Evolutionary conservation across 2,888 invertebrate species (phyloP).

Genomic region (Hymenopus coronatus): DNA sequence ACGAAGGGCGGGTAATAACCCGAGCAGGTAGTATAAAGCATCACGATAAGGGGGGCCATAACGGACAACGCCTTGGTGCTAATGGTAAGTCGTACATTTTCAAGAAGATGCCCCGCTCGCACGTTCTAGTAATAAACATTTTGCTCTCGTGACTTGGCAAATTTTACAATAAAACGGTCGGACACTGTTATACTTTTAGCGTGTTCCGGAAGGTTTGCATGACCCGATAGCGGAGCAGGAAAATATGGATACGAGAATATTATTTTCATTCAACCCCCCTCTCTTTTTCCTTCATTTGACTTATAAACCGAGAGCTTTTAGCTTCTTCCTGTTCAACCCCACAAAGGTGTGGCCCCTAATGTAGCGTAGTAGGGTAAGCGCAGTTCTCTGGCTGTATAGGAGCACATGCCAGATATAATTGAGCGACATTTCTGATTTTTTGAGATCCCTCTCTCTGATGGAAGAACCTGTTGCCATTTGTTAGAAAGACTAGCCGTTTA

Average conservation of each 20-base stretch:
- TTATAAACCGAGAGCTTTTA: neutral
- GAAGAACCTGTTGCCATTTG: too few relatives aligned
- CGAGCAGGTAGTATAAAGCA: neutral
- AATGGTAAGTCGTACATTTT: neutral
- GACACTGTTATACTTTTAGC: neutral
- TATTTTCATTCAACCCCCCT: neutral
- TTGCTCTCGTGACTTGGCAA: neutral
- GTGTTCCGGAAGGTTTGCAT: neutral
- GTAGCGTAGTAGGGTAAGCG: neutral
- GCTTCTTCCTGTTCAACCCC: neutral
- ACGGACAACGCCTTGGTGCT: neutral
- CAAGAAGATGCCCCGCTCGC: neutral
- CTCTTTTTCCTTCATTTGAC: neutral
- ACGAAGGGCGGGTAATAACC: neutral
- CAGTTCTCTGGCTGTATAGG: too few relatives aligned
- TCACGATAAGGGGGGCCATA: neutral
- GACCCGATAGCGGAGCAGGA: neutral
- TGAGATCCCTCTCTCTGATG: too few relatives aligned
- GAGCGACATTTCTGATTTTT: too few relatives aligned
- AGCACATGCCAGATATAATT: too few relatives aligned
- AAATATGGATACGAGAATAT: neutral
- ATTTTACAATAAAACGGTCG: neutral
- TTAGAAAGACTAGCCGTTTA: too few relatives aligned
- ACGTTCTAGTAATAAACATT: neutral
- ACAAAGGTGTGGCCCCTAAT: neutral